Conservation (phyloP, 2,888 invertebrate genomes). For the Steinernema carpocapsae region DNA sequence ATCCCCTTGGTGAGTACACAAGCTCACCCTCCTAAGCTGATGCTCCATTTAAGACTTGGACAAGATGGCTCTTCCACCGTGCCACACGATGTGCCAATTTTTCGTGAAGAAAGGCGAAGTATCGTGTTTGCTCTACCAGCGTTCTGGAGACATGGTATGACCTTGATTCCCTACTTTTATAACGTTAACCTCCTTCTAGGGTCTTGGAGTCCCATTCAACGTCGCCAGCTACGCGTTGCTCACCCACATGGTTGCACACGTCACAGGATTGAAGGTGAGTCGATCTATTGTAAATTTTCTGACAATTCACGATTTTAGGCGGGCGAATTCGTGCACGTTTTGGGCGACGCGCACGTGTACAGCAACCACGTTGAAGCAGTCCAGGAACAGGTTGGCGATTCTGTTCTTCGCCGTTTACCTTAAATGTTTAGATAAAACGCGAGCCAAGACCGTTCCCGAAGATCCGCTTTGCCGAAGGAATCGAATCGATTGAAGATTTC, state of each 20-base stretch:
- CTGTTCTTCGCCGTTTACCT: background rate
- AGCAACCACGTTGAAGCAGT: slow-evolving; percentile 85
- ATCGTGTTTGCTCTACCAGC: slow-evolving; percentile 89
- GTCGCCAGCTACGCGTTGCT: slow-evolving; percentile 93
- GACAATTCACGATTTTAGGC: slow-evolving; percentile 74
- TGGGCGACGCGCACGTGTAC: slow-evolving; percentile 95
- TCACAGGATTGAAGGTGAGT: slow-evolving; percentile 83
- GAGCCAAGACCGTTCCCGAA: slow-evolving; percentile 79
- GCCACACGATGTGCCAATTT: slow-evolving; percentile 93
- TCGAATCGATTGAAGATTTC: slow-evolving; percentile 85
- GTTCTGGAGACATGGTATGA: slow-evolving; percentile 91
- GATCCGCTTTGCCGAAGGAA: slow-evolving; percentile 77
- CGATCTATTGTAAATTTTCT: background rate
- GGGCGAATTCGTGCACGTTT: slow-evolving; percentile 89
- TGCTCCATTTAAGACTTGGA: slow-evolving; percentile 71
- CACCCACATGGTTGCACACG: slow-evolving; percentile 92
- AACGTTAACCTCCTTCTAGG: slow-evolving; percentile 68
- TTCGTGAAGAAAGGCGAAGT: slow-evolving; percentile 83
- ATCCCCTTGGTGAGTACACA: slow-evolving; percentile 74
- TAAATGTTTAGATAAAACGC: slow-evolving; percentile 74
- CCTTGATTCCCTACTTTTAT: slow-evolving; percentile 1
- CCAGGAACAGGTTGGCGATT: slow-evolving; percentile 75
- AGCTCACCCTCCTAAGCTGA: background rate
- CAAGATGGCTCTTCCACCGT: slow-evolving; percentile 93
- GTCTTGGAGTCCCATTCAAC: slow-evolving; percentile 94